These are phyloP conservation scores for Myoxocephalus aenaeus DNA, from an alignment of 2,797 vertebrate genomes.

Conservation along the genomic window DNA sequence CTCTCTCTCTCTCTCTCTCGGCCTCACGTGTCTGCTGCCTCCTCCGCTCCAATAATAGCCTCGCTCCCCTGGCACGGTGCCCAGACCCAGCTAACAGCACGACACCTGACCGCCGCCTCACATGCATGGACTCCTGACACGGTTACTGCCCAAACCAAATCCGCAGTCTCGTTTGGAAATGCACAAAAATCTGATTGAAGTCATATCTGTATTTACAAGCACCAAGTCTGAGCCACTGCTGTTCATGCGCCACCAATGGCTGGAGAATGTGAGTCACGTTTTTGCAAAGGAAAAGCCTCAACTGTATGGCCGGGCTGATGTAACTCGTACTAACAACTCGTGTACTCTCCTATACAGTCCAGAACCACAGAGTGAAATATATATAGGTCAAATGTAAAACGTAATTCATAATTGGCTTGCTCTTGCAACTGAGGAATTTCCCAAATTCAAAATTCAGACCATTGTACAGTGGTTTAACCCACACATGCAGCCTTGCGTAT, in stretches of 20 bases:
- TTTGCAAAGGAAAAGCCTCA: conserved; percentile 39
- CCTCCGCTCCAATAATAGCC: conserved; percentile 85
- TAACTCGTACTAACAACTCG: background rate
- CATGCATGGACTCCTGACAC: conserved; percentile 86
- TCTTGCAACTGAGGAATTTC: background rate
- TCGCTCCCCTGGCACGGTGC: conserved; percentile 80
- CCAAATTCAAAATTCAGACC: background rate
- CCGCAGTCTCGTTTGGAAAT: conserved; percentile 80
- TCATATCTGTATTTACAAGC: conserved; percentile 68
- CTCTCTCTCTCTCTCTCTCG: background rate
- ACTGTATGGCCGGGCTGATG: conserved; percentile 17
- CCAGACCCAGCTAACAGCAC: conserved; percentile 74
- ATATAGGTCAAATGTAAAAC: background rate
- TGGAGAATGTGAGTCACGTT: conserved; percentile 72
- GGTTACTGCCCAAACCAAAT: conserved; percentile 76
- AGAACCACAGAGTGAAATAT: background rate
- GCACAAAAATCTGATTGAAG: conserved; percentile 49
- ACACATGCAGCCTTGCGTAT: conserved; percentile 1
- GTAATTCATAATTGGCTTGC: too few species aligned
- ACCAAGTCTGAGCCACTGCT: conserved; percentile 1
- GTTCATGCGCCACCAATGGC: conserved; percentile 36
- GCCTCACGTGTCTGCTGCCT: conserved; percentile 84
- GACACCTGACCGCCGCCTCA: conserved; percentile 88
- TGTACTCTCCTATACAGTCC: background rate
- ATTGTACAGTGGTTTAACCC: conserved; percentile 5